Base-by-base conservation (phyloP, 2,888 invertebrate genomes). In the Thymelicus lineola region DNA sequence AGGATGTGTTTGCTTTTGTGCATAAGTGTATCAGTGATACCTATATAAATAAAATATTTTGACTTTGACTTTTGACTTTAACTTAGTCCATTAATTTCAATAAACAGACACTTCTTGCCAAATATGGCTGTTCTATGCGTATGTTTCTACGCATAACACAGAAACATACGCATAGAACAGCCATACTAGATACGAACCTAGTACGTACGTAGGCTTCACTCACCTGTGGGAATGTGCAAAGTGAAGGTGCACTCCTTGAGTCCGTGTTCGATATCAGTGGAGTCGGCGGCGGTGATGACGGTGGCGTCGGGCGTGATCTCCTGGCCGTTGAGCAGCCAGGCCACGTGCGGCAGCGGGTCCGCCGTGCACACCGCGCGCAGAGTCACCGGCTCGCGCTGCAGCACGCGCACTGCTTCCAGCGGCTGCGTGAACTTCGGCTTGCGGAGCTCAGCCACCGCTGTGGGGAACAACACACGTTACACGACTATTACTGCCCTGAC, bases 301-400 rank as follows among this genome's bases (percentile, higher is more conserved):
- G 95, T 96, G 6, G 96, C 96, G 75, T 96, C 95, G 5, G 95
- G 93, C 1, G 94, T 88, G 35, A 98, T 92, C 79, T 96, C 96
- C 59, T 94, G 90, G 5, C 96, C 97, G 80, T 98, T 96, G 78
- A 96, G 96, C 46, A 95, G 94, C 99, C 99, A 99, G 72, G 96
- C 95, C 60, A 98, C 95, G 76, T 98, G 97, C 0, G 99, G 99
- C 73, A 96, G 94, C 0, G 99, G 99, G 91, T 98, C 98, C 7
- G 98, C 99, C 42, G 97, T 96, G 78, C 98, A 96, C 17, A 97
- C 95, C 0, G 97, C 96, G 59, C 95, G 94, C 77, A 97, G 89
- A 0, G 94, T 94, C 2, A 96, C 96, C 0, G 95, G 94, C 58
- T 96, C 95, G 50, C 96, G 95, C 80, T 97, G 96, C 74, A 96